Percentiles rank a stretch among this genome's conserved stretches.
Evolutionary conservation across 92 coral and sea anemone species (phyloP).

Genomic region (Ricordea florida): DNA sequence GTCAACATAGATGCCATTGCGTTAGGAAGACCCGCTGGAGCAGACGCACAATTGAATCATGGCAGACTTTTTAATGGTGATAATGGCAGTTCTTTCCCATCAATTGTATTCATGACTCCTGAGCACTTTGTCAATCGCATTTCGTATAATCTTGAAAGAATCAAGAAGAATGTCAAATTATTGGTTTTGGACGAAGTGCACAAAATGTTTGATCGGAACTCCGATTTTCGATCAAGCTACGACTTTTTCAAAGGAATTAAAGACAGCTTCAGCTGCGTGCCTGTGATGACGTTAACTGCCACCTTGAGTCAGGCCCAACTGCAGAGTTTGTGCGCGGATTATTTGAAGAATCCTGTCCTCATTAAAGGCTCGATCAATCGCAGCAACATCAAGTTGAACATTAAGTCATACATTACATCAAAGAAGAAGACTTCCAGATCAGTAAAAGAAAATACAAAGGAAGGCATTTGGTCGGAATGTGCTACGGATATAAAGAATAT

Average conservation of each 20-base stretch:
- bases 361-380: conserved; percentile 24
- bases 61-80: background rate
- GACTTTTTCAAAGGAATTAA: conserved; percentile 28
- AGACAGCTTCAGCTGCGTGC: conserved; percentile 5
- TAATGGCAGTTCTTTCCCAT: conserved; percentile 3
- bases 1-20: conserved; percentile 27
- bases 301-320: conserved; percentile 41
- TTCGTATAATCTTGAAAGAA: background rate
- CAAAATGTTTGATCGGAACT: conserved; percentile 57
- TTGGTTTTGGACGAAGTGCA: conserved; percentile 56
- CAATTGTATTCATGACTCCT: conserved; percentile 51
- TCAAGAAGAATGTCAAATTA: conserved; percentile 14
- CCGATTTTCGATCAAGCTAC: conserved; percentile 45
- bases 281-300: conserved; percentile 60
- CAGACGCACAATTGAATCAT: conserved; percentile 22
- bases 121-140: conserved; percentile 38
- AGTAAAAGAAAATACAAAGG: background rate
- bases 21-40: conserved; percentile 38
- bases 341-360: conserved; percentile 25
- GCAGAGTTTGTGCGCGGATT: conserved; percentile 14
- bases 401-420: conserved; percentile 12
- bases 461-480: conserved; percentile 16
- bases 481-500: conserved; percentile 32
- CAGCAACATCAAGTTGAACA: conserved; percentile 48
- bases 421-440: background rate